phyloP scores from a whole-genome alignment of 2,888 invertebrate species.

The Dasysyrphus albostriatus region DNA sequence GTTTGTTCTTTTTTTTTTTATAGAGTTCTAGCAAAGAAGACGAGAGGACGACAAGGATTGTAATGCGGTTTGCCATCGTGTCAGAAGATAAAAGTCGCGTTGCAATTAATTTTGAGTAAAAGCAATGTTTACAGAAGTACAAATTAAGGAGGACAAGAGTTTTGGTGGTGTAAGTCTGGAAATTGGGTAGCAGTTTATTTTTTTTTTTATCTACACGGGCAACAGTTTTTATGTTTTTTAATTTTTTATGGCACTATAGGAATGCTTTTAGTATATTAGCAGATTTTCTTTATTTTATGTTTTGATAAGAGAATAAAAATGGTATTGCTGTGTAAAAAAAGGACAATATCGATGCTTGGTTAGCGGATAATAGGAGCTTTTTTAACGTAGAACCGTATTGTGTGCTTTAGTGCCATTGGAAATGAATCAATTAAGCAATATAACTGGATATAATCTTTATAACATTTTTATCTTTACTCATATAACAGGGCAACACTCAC shows the following conservation, averaged over 20 bases:
- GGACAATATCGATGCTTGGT: neutral
- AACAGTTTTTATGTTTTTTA: slow-evolving; percentile 76
- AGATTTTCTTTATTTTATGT: slow-evolving; percentile 54
- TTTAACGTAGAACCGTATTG: neutral
- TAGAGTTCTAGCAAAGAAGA: slow-evolving; percentile 7
- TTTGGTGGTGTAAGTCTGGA: slow-evolving; percentile 43
- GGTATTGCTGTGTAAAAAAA: neutral
- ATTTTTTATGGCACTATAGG: slow-evolving; percentile 7
- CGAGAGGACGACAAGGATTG: slow-evolving; percentile 61
- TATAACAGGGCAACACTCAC: too few species aligned
- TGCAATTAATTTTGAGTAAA: slow-evolving; percentile 75
- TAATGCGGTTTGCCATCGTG: slow-evolving; percentile 71
- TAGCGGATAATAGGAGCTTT: neutral
- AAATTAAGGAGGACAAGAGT: slow-evolving; percentile 56
- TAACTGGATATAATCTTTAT: neutral
- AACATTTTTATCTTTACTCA: too few species aligned
- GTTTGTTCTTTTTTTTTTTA: slow-evolving; percentile 37
- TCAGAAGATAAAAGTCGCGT: slow-evolving; percentile 68
- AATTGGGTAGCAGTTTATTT: slow-evolving; percentile 18
- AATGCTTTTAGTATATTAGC: slow-evolving; percentile 49
- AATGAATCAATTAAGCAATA: slow-evolving; percentile 16
- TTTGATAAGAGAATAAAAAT: slow-evolving; percentile 4
- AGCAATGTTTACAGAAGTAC: slow-evolving; percentile 69
- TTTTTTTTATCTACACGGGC: slow-evolving; percentile 70
- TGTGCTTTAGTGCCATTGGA: neutral